Evolutionary conservation across 2,888 invertebrate species (phyloP).

Genomic region (Phytoseiulus persimilis): DNA sequence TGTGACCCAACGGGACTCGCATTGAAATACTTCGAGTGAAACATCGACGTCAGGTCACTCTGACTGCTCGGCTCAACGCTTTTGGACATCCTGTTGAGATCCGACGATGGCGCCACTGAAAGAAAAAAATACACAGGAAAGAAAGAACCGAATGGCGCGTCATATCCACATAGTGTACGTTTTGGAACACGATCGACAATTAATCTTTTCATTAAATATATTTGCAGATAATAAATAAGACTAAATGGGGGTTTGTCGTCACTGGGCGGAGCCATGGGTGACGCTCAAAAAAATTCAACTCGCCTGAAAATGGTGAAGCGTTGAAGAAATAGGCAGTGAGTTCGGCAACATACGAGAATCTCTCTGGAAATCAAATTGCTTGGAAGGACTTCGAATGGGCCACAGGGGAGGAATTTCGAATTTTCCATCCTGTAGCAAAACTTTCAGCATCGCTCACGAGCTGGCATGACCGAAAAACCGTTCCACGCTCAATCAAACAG

Average conservation of each 20-base stretch:
- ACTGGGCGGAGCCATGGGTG: neutral
- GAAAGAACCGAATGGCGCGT: neutral
- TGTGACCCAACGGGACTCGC: no score
- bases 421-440: no score
- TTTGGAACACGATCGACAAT: neutral
- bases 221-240: slow-evolving; percentile 37
- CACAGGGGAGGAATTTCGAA: no score
- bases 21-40: neutral
- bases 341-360: no score
- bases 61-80: neutral
- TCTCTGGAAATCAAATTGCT: no score
- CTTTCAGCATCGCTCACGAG: no score
- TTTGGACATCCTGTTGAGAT: neutral
- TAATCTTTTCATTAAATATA: slow-evolving; percentile 35
- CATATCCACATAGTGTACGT: neutral
- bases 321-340: neutral
- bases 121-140: neutral
- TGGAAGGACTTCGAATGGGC: no score
- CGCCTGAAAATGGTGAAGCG: neutral
- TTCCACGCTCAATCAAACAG: neutral
- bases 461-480: neutral
- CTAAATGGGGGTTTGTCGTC: slow-evolving; percentile 9
- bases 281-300: neutral
- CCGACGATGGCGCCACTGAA: neutral
- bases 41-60: no score